Conservation (phyloP, 1,140 invertebrate species). For the Sinonovacula constricta region DNA sequence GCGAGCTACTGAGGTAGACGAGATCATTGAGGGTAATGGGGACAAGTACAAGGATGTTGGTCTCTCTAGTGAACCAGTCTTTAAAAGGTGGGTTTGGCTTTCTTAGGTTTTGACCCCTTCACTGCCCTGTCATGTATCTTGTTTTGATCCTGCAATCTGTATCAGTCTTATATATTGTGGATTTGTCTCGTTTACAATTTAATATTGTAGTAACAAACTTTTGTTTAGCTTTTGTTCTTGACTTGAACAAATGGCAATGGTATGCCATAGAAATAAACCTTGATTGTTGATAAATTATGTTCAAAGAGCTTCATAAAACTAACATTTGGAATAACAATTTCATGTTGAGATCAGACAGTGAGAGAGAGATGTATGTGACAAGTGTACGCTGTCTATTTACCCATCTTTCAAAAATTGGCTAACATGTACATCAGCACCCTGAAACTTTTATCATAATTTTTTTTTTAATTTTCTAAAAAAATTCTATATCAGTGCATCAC, state of each 20-base stretch:
- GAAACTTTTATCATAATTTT: too few relatives aligned
- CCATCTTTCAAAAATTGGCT: too few relatives aligned
- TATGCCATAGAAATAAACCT: too few relatives aligned
- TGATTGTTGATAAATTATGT: too few relatives aligned
- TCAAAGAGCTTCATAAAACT: too few relatives aligned
- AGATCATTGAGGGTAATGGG: conserved; percentile 98
- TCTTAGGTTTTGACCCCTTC: not conserved
- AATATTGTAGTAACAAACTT: too few relatives aligned
- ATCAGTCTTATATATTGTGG: not conserved
- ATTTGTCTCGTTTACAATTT: not conserved
- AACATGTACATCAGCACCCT: too few relatives aligned
- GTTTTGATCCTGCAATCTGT: not conserved
- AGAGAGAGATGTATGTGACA: not conserved
- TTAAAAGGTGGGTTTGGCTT: conserved; percentile 7
- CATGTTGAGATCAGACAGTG: conserved; percentile 1
- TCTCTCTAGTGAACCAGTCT: conserved; percentile 31
- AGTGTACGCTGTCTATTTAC: too few relatives aligned
- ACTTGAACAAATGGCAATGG: too few relatives aligned
- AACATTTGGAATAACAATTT: conserved; percentile 18
- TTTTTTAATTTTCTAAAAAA: too few relatives aligned
- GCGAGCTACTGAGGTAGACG: conserved; percentile 96
- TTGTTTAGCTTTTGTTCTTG: too few relatives aligned
- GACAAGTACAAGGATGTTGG: conserved; percentile 97
- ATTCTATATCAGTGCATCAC: too few relatives aligned
- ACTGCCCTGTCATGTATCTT: not conserved